Evolutionary conservation across 2,888 invertebrate species (phyloP), one percentile per base, ranked within the genome.

Genomic region (Ischnura elegans): DNA sequence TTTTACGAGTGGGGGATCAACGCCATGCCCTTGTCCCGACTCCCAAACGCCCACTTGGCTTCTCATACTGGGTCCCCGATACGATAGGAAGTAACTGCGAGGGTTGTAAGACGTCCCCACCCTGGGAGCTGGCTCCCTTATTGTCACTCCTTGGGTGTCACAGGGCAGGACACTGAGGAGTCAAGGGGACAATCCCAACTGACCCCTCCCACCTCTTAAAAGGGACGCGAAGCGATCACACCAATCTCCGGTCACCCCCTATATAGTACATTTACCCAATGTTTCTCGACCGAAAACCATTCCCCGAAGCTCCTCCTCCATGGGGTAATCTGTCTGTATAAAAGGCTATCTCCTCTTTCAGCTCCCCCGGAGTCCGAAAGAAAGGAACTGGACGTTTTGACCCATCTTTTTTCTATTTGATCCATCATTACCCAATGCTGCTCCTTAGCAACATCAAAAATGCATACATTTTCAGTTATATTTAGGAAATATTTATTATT

Each of bases 141-240:
- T 76, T 76, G 76, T 76, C 36, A 36, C 76, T 76, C 76, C 76
- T 76, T 51, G 87, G 90, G 90, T 90, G 90, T 90, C 90, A 90
- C 43, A 90, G 90, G 90, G 42, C 90, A 90, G 55, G 61, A 43
- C n/a, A 66, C 42, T 45, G 86, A 45, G 25, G 86, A 86, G 86
- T 36, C 76, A 36, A 36, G n/a, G 76, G 76, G 76, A 29, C 29
- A 36, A 76, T 76, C 36, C 76, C 76, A 76, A 36, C 76, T 76
- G 76, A 76, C 76, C 76, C 76, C 10, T 76, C 76, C 76, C 76
- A 76, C 76, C 76, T 76, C 76, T 76, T 76, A 76, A 51, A 51
- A 36, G 76, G 61, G 76, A 36, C 36, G 16, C 76, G 29, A 29
- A 51, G 10, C 76, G 0, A 36, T 76, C 76, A 0, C 10, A 36